Conservation (phyloP, 2,113 vertebrate species). For the Morone chrysops region DNA sequence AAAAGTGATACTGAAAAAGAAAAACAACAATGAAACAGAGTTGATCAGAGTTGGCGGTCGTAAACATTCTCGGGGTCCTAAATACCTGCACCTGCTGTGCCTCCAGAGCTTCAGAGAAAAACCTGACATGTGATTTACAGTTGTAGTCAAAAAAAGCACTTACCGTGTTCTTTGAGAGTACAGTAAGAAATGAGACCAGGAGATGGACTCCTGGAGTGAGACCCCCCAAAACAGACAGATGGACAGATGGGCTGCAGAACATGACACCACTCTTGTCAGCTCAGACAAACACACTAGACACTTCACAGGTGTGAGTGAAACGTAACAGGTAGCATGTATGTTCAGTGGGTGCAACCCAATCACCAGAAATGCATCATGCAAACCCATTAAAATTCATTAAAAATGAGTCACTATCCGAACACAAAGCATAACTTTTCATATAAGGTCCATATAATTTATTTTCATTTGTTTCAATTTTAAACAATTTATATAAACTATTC, state of each 20-base stretch:
- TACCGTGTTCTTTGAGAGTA: constrained; percentile 52
- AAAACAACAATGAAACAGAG: neutral
- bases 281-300: constrained; percentile 11
- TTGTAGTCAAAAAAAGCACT: constrained; percentile 35
- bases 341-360: constrained; percentile 3
- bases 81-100: constrained; percentile 50
- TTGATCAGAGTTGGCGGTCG: neutral
- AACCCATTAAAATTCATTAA: neutral
- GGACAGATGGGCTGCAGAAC: constrained; percentile 62
- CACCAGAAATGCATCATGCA: neutral
- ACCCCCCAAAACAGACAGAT: constrained; percentile 65
- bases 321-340: constrained; percentile 30
- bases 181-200: constrained; percentile 62
- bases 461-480: too few relatives aligned
- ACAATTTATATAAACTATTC: constrained; percentile 1
- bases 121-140: constrained; percentile 63
- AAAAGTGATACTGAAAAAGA: neutral
- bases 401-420: neutral
- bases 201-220: constrained; percentile 70
- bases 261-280: constrained; percentile 12
- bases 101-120: constrained; percentile 52
- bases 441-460: too few relatives aligned
- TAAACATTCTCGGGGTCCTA: neutral
- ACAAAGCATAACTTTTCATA: neutral
- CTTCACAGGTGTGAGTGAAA: constrained; percentile 52